Base-by-base conservation (phyloP, 2,888 invertebrate species). In the Colletes collaris region DNA sequence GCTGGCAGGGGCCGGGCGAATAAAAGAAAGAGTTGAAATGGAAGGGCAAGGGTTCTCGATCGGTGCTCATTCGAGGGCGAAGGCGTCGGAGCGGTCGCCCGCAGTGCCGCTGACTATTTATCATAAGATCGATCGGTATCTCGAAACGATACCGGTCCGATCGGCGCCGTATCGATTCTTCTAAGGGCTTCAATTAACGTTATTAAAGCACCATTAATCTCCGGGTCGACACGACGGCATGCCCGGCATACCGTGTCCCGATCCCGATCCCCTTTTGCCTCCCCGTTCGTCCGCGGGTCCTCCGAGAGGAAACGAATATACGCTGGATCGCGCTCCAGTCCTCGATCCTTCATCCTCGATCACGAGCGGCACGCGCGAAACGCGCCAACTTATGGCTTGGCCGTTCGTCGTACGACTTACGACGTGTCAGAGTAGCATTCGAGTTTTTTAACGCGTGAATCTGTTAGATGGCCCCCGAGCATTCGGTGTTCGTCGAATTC, bases 171-270 rank as follows among this genome's bases (percentile, higher is more conserved):
- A 92, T 92, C 92, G 91, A 92, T 92, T 92, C 90, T 92, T 91
- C 91, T 90, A 91, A 92, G 92, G 91, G 92, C 91, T 92, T 92
- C 92, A 92, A 92, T 92, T 92, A 92, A 92, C 92, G 92, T 92
- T 92, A 92, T 92, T 92, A 92, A 92, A 92, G 91, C 89, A 89
- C 91, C 91, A 92, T 92, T 92, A 91, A 92, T 92, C 92, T 91
- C 87, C 77, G 82, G 79, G 77, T 84, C 88, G 89, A 88, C 90
- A 88, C 86, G 86, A 83, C 84, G 89, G 90, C 87, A 89, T 90
- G 89, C 87, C 62, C 79, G 89, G 88, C 86, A 90, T 88, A 86
- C 87, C 84, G 77, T 86, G 86, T 86, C 87, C 84, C 82, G 85
- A 79, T 85, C 77, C 84, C 73, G 70, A 59, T 72, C 77, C 84